phyloP scores from a whole-genome alignment of 2,797 vertebrate species.

The Falco naumanni region DNA sequence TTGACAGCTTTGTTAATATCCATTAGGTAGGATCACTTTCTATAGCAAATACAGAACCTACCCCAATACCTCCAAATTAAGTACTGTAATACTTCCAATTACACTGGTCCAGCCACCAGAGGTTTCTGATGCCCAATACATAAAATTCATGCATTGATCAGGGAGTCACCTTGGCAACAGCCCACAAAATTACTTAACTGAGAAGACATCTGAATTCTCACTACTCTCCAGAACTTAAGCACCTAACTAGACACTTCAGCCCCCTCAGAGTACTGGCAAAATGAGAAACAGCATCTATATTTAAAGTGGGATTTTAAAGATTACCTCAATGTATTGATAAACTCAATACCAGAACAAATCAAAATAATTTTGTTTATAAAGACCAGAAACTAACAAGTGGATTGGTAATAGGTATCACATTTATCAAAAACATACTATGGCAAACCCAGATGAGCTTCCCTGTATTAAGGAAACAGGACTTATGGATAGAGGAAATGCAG shows the following conservation, averaged over 20 bases:
- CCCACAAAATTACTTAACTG: not conserved
- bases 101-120: not conserved
- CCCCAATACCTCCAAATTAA: not conserved
- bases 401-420: not conserved
- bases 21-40: not conserved
- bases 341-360: not conserved
- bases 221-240: not conserved
- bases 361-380: not conserved
- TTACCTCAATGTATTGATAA: not conserved
- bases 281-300: not conserved
- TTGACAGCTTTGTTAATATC: not conserved
- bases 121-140: not conserved
- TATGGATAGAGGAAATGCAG: not conserved
- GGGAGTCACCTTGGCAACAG: not conserved
- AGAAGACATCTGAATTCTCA: not conserved
- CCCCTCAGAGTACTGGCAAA: not conserved
- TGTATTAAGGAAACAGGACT: not conserved
- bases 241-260: not conserved
- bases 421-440: not conserved
- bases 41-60: not conserved
- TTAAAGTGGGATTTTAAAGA: not conserved
- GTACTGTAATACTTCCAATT: not conserved
- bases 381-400: not conserved
- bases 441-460: not conserved
- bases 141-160: not conserved